phyloP scores from a whole-genome alignment of 2,113 vertebrate genomes.

The Tympanuchus pallidicinctus region DNA sequence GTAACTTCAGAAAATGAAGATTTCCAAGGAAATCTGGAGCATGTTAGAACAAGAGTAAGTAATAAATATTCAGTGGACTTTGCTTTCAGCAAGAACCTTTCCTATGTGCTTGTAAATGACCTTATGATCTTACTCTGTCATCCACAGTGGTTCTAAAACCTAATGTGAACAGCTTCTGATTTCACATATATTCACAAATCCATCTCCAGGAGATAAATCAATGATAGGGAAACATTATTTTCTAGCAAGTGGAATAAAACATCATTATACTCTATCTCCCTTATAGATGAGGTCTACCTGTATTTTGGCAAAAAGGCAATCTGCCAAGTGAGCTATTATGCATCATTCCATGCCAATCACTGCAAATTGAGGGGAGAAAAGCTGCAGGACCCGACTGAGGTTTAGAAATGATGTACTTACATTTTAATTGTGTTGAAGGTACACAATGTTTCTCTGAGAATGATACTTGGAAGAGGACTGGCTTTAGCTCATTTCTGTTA shows the following conservation, averaged over 20 bases:
- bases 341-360: not conserved
- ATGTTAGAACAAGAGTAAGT: not conserved
- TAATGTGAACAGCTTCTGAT: not conserved
- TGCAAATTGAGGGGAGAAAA: not conserved
- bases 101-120: not conserved
- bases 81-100: not conserved
- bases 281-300: not conserved
- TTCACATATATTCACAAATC: not conserved
- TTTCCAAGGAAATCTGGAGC: not conserved
- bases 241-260: not conserved
- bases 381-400: not conserved
- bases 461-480: not conserved
- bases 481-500: not conserved
- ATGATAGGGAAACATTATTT: not conserved
- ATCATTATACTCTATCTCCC: not conserved
- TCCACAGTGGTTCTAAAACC: not conserved
- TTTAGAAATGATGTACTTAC: not conserved
- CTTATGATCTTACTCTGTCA: not conserved
- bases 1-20: conserved; percentile 2
- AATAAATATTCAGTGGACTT: conserved; percentile 2
- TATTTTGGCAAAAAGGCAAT: not conserved
- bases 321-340: not conserved
- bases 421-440: conserved; percentile 43
- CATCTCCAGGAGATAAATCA: not conserved
- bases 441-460: not conserved